These are phyloP conservation scores for Apotomis capreana DNA, from an alignment of 2,888 invertebrate genomes.

Conservation along the genomic window DNA sequence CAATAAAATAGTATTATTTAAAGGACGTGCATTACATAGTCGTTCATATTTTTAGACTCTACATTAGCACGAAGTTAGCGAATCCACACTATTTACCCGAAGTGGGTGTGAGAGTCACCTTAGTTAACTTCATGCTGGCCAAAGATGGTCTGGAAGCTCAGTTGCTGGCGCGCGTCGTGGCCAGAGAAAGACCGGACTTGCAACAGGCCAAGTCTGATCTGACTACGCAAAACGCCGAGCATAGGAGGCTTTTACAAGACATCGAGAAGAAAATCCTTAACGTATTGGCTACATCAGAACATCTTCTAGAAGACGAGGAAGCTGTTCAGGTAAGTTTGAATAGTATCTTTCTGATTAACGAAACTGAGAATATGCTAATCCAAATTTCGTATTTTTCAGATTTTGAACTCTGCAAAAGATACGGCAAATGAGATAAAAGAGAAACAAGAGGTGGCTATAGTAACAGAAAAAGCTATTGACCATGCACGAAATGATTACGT, in stretches of 20 bases:
- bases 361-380: background rate
- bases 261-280: constrained; percentile 95
- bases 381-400: constrained; percentile 63
- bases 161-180: constrained; percentile 94
- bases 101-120: constrained; percentile 94
- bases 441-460: constrained; percentile 94
- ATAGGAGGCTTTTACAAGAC: constrained; percentile 91
- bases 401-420: constrained; percentile 94
- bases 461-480: constrained; percentile 96
- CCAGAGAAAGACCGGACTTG: constrained; percentile 94
- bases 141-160: constrained; percentile 95
- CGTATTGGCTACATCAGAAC: constrained; percentile 78
- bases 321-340: constrained; percentile 85
- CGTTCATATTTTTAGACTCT: constrained; percentile 84
- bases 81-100: constrained; percentile 98
- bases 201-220: constrained; percentile 95
- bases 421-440: constrained; percentile 95
- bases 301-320: constrained; percentile 93
- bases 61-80: constrained; percentile 95
- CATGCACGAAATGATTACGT: constrained; percentile 92
- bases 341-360: too few species aligned
- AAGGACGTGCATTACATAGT: background rate
- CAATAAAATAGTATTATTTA: background rate
- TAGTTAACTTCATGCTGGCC: constrained; percentile 97
- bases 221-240: constrained; percentile 94